These are phyloP conservation scores for Mayetiola destructor DNA, from an alignment of 2,888 invertebrate genomes.

Conservation along the genomic window DNA sequence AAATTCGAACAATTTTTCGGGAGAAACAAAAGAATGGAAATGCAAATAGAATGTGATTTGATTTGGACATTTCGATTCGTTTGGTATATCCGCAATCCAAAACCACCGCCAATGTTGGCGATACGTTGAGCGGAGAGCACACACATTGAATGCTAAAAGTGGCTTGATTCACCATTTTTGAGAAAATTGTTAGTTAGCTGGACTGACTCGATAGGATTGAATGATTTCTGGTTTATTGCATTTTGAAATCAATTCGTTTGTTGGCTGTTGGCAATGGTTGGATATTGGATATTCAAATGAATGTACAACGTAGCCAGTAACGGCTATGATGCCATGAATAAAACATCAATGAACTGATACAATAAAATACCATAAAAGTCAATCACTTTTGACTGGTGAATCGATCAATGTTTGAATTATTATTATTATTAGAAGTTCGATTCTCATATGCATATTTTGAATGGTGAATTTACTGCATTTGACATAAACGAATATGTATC, in stretches of 20 bases:
- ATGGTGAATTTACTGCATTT: too few species aligned
- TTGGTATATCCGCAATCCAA: not conserved
- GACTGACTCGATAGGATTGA: not conserved
- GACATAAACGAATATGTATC: too few species aligned
- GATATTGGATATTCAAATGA: too few species aligned
- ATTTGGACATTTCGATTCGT: constrained; percentile 4
- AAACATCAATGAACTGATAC: constrained; percentile 14
- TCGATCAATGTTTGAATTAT: not conserved
- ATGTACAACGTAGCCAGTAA: not conserved
- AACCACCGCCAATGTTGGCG: not conserved
- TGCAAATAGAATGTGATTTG: constrained; percentile 12
- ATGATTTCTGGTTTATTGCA: not conserved
- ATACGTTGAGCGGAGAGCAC: too few species aligned
- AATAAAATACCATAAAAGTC: constrained; percentile 14
- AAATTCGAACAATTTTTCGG: not conserved
- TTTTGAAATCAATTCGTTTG: not conserved
- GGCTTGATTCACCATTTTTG: too few species aligned
- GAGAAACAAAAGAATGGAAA: constrained; percentile 10
- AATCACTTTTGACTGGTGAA: constrained; percentile 14
- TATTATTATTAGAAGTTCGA: not conserved
- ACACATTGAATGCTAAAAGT: too few species aligned
- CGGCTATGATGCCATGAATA: constrained; percentile 10
- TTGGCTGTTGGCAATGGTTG: too few species aligned
- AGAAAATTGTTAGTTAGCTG: constrained; percentile 1
- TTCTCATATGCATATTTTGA: too few species aligned